Conservation (phyloP, 2,797 vertebrate genomes). For the Caiman crocodilus region DNA sequence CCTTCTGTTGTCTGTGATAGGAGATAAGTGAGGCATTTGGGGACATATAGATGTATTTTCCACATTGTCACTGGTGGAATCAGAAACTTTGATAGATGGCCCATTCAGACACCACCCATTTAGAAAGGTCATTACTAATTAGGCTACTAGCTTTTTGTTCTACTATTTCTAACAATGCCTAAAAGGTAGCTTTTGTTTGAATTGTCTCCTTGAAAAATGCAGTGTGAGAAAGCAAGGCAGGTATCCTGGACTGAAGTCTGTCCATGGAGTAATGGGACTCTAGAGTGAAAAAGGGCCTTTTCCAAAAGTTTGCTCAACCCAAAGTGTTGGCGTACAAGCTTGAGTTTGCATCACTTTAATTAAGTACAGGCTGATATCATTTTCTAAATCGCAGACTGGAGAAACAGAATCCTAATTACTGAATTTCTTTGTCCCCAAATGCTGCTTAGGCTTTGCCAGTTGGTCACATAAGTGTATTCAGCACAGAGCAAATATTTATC, state of each 20-base stretch:
- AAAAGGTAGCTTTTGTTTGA: not conserved
- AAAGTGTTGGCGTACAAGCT: constrained; percentile 71
- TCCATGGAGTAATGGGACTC: constrained; percentile 56
- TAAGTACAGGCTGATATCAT: constrained; percentile 51
- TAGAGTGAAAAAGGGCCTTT: constrained; percentile 67
- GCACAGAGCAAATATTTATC: constrained; percentile 30
- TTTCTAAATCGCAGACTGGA: constrained; percentile 34
- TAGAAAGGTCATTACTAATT: too few relatives aligned
- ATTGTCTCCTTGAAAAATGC: constrained; percentile 33
- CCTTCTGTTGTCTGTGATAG: not conserved
- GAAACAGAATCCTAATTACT: constrained; percentile 39
- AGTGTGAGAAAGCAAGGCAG: constrained; percentile 30
- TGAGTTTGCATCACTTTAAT: constrained; percentile 70
- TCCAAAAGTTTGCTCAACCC: constrained; percentile 64
- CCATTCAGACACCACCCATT: not conserved
- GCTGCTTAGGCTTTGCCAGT: constrained; percentile 52
- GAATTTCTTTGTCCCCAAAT: constrained; percentile 38
- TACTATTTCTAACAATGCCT: not conserved
- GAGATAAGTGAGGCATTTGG: not conserved
- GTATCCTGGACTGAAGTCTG: constrained; percentile 69
- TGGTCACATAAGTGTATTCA: constrained; percentile 58
- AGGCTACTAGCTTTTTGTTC: not conserved
- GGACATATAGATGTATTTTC: not conserved
- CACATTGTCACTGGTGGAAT: not conserved
- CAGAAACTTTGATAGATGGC: not conserved